Percentiles rank a stretch among this genome's conserved stretches.
Evolutionary conservation across 1,140 invertebrate genomes (phyloP).

Genomic region (Saxidomus purpurata): DNA sequence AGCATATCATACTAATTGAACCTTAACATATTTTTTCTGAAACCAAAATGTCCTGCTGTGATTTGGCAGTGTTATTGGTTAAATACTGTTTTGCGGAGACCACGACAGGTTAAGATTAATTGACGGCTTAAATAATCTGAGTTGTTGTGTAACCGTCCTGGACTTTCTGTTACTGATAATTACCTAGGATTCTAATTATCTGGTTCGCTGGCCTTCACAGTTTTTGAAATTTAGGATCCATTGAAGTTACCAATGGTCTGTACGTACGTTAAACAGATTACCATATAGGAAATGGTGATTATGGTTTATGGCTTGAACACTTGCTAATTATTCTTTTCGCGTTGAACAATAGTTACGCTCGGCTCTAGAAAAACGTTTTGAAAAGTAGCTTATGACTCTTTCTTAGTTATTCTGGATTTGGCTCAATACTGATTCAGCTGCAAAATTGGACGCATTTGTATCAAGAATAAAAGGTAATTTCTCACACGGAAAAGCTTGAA

Average conservation of each 20-base stretch:
- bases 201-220: slow-evolving; percentile 66
- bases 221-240: slow-evolving; percentile 66
- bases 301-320: slow-evolving; percentile 54
- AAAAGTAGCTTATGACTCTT: slow-evolving; percentile 14
- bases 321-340: slow-evolving; percentile 62
- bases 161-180: slow-evolving; percentile 61
- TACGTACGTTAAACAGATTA: slow-evolving; percentile 59
- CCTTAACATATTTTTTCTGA: not conserved
- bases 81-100: slow-evolving; percentile 7
- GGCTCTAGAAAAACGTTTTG: not conserved
- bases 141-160: slow-evolving; percentile 64
- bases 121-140: slow-evolving; percentile 60
- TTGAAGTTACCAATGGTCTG: too few species aligned
- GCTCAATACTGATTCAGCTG: not conserved
- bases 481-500: slow-evolving; percentile 1
- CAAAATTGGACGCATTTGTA: not conserved
- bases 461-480: not conserved
- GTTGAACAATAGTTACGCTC: slow-evolving; percentile 36
- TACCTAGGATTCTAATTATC: slow-evolving; percentile 75
- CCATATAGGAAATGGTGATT: slow-evolving; percentile 70
- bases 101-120: not conserved
- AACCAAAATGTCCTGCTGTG: slow-evolving; percentile 33
- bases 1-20: slow-evolving; percentile 17
- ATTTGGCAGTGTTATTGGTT: not conserved
- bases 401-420: slow-evolving; percentile 18